These are phyloP conservation scores for Ormyrus thymus DNA, from an alignment of 2,888 invertebrate species.

Conservation along the genomic window DNA sequence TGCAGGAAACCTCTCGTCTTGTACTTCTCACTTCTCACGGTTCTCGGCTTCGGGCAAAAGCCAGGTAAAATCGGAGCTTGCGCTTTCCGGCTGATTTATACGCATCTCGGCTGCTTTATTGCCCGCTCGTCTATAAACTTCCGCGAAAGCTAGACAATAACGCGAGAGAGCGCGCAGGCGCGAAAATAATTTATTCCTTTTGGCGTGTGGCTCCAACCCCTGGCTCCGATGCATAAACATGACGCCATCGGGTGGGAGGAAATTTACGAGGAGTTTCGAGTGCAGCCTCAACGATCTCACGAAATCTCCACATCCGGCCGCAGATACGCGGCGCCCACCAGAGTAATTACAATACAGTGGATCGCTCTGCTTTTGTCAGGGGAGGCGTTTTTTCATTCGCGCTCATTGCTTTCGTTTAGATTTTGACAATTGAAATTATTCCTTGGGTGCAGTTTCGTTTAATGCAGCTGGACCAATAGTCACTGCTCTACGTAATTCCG, in stretches of 20 bases:
- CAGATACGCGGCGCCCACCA: conserved; percentile 47
- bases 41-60: too few relatives aligned
- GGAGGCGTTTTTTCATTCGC: neutral
- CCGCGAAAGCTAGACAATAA: conserved; percentile 25
- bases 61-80: too few relatives aligned
- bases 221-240: conserved; percentile 59
- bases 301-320: conserved; percentile 52
- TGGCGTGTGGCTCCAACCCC: conserved; percentile 46
- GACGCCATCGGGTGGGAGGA: conserved; percentile 60
- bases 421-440: too few relatives aligned
- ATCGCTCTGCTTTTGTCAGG: neutral
- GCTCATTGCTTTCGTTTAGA: neutral
- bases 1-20: neutral
- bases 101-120: conserved; percentile 3
- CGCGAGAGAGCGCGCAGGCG: conserved; percentile 17
- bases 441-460: too few relatives aligned
- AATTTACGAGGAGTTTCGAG: conserved; percentile 59
- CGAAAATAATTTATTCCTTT: conserved; percentile 50
- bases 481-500: too few relatives aligned
- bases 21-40: neutral
- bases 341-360: conserved; percentile 50
- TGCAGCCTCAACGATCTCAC: conserved; percentile 30
- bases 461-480: too few relatives aligned
- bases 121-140: too few relatives aligned
- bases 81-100: conserved; percentile 7